Base-by-base conservation (phyloP, 2,797 vertebrate genomes). In the Telmatherina bonti region DNA sequence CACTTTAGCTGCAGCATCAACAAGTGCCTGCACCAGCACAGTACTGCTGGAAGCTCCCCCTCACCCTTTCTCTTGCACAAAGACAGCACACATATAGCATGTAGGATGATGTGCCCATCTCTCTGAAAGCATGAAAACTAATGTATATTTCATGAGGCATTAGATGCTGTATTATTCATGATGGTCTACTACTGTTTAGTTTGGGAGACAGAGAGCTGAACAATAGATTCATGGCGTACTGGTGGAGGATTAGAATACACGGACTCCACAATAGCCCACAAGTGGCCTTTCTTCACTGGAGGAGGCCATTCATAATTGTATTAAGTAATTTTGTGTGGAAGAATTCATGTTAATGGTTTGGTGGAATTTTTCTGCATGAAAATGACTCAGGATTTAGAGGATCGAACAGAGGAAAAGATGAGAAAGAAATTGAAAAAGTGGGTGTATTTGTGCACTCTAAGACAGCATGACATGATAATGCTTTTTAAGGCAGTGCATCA, bases 1-100 rank as follows among this genome's bases (percentile, higher is more conserved):
- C 90, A 86, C 88, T 94, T 95, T 94, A 94, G 85, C 85, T 82
- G 66, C 78, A 88, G 76, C 84, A 90, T 92, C 91, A 92, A 89
- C 85, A 87, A 90, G 92, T 83, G 82, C 88, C 81, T 92, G 87
- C 81, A 89, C 85, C 82, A 82, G 83, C 75, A 75, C 63, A 49
- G 62, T n/a, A 30, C 74, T 56, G 69, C 79, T 80, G 70, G 68
- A 12, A 33, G 26, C 45, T 30, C 49, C 47, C 57, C 62, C 41
- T 20, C n/a, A n/a, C n/a, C n/a, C n/a, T n/a, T n/a, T 41, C 49
- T 22, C 62, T 49, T 56, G 62, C 30, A 77, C 36, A 74, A 31
- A 68, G 26, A 72, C n/a, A 75, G 18, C 49, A 55, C 20, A 41
- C 72, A 79, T 82, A 81, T 88, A 85, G 86, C 85, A 85, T 33